phyloP scores from a whole-genome alignment of 1,140 invertebrate species.

The Diabrotica virgifera region DNA sequence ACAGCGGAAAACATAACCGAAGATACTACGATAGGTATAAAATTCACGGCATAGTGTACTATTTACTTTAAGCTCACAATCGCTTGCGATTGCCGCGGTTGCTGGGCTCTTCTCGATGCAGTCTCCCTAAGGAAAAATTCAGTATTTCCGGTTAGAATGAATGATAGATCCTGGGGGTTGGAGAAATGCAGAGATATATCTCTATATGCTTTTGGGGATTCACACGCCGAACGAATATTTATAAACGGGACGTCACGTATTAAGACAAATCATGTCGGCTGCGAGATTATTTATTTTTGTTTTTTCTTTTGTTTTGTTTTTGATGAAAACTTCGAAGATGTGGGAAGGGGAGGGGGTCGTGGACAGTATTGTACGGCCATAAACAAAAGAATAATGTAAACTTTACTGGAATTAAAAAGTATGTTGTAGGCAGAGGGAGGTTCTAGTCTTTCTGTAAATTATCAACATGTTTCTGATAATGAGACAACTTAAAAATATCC shows the following conservation, averaged over 20 bases:
- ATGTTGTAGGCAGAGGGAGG: too few species aligned
- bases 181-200: slow-evolving; percentile 23
- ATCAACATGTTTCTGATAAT: too few species aligned
- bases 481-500: too few species aligned
- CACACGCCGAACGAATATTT: slow-evolving; percentile 32
- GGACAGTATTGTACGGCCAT: too few species aligned
- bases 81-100: not conserved
- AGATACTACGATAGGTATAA: not conserved
- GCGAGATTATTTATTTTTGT: slow-evolving; percentile 10
- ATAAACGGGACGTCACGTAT: slow-evolving; percentile 23
- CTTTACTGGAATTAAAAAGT: too few species aligned
- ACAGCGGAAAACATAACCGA: not conserved
- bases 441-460: too few species aligned
- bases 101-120: not conserved
- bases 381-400: too few species aligned
- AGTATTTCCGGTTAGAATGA: slow-evolving; percentile 22
- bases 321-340: too few species aligned
- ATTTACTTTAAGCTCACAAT: not conserved
- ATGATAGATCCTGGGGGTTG: slow-evolving; percentile 21
- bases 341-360: too few species aligned
- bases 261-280: slow-evolving; percentile 18
- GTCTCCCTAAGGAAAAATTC: not conserved
- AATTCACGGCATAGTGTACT: not conserved
- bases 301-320: not conserved
- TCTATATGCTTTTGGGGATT: slow-evolving; percentile 29